Evolutionary conservation across 2,113 vertebrate species (phyloP).

Genomic region (Toxotes jaculatrix): DNA sequence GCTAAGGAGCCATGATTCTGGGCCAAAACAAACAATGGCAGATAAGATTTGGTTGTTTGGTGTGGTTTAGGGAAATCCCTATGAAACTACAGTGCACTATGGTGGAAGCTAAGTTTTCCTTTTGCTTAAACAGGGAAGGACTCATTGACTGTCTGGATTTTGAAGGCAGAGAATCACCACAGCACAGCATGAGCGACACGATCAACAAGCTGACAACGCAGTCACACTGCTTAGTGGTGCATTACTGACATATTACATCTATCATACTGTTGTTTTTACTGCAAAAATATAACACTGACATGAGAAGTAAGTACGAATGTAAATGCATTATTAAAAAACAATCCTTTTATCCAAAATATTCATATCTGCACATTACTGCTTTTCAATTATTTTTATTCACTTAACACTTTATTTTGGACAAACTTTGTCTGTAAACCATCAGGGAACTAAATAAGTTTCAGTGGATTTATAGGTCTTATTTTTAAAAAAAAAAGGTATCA

Average conservation of each 20-base stretch:
- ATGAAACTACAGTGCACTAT: slow-evolving; percentile 24
- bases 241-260: neutral
- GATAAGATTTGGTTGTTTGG: slow-evolving; percentile 72
- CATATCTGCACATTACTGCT: no score
- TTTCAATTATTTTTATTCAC: neutral
- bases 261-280: neutral
- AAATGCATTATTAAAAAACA: no score
- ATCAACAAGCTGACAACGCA: slow-evolving; percentile 40
- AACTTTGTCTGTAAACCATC: neutral
- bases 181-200: slow-evolving; percentile 27
- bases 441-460: neutral
- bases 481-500: neutral
- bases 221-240: neutral
- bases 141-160: slow-evolving; percentile 44
- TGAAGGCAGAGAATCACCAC: slow-evolving; percentile 37
- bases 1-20: slow-evolving; percentile 9
- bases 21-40: slow-evolving; percentile 72
- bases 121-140: slow-evolving; percentile 25
- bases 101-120: slow-evolving; percentile 40
- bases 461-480: neutral
- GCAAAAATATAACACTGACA: neutral
- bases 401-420: neutral
- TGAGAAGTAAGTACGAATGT: neutral
- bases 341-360: no score
- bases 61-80: slow-evolving; percentile 62